These are phyloP conservation scores for Prionace glauca DNA, from an alignment of 2,797 vertebrate species.

Conservation along the genomic window DNA sequence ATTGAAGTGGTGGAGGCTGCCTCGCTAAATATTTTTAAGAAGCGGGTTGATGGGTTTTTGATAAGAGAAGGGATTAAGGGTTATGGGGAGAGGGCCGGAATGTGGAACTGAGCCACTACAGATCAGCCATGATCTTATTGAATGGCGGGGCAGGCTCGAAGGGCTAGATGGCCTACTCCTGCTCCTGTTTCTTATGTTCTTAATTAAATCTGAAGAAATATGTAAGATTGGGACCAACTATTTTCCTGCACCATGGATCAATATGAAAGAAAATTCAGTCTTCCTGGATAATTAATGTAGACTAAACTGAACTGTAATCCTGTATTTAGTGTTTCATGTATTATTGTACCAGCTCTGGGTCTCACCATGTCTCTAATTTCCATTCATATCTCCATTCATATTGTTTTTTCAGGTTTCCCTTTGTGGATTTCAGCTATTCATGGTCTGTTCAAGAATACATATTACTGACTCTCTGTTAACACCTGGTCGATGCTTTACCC, in stretches of 20 bases:
- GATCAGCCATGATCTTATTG: no score
- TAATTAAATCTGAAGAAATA: slow-evolving; percentile 7
- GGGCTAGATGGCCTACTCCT: no score
- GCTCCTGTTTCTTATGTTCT: no score
- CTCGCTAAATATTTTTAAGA: no score
- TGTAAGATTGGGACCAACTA: not conserved
- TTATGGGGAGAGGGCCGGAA: no score
- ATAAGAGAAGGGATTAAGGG: no score
- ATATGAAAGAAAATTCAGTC: not conserved
- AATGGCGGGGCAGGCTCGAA: no score
- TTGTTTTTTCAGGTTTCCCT: not conserved
- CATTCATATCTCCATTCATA: not conserved
- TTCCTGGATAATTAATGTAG: not conserved
- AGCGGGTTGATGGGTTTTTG: no score
- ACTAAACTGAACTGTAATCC: not conserved
- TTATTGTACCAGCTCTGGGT: not conserved
- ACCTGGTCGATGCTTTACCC: not conserved
- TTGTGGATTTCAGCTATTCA: not conserved
- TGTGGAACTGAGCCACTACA: no score
- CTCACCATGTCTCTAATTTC: not conserved
- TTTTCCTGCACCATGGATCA: not conserved
- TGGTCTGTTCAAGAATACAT: not conserved
- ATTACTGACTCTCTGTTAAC: not conserved
- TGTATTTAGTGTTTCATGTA: not conserved
- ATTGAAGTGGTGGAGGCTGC: no score